Evolutionary conservation across 2,797 vertebrate species (phyloP).

Genomic region (Hafferia zeledoni): DNA sequence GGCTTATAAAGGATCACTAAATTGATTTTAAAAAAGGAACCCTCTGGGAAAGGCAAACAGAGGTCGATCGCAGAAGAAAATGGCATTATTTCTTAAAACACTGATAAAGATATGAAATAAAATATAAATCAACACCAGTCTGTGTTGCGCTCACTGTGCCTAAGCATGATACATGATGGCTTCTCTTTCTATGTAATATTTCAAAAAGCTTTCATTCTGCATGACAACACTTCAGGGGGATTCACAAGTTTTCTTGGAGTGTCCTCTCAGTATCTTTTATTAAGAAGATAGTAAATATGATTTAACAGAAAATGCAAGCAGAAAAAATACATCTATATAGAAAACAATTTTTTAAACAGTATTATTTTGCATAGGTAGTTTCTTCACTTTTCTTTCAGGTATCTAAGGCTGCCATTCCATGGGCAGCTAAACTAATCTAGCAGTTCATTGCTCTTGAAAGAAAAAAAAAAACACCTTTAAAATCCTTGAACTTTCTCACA

Average conservation of each 20-base stretch:
- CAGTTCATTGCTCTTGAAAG: not conserved
- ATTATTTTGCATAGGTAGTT: not conserved
- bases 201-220: not conserved
- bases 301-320: not conserved
- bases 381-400: not conserved
- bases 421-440: not conserved
- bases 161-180: rapidly evolving
- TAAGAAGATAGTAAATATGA: not conserved
- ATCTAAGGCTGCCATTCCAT: not conserved
- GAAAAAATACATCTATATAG: not conserved
- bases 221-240: not conserved
- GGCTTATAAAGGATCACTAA: not conserved
- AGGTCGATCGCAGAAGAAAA: not conserved
- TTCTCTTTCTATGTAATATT: not conserved
- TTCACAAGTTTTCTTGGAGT: not conserved
- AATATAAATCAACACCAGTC: not conserved
- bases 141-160: not conserved
- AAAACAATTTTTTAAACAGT: not conserved
- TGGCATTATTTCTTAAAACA: not conserved
- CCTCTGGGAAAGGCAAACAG: not conserved
- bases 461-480: not conserved
- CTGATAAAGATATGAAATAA: not conserved
- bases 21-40: not conserved
- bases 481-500: not conserved
- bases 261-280: not conserved